Evolutionary conservation across 2,113 vertebrate genomes (phyloP), one percentile per base, ranked within the genome.

Genomic region (Macquaria australasica): DNA sequence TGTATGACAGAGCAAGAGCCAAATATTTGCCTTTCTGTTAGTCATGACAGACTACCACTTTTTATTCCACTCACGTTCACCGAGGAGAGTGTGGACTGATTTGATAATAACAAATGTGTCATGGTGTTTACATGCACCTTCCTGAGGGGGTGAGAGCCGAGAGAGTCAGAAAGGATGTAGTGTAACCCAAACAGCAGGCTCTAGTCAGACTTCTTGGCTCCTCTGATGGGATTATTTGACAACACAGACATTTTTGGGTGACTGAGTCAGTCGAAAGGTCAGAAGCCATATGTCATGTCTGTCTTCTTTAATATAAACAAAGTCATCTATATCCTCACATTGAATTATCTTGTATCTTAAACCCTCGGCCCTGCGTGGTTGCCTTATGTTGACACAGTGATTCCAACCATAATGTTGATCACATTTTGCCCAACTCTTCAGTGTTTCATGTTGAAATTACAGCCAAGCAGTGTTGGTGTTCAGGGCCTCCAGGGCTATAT

Each of bases 101-200:
- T 88, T 85, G 87, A 91, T 91, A 81, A 91, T 82, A 88, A 92
- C 81, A 83, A 89, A 89, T 89, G 89, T 93, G 83, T 91, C 92
- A 91, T 73, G 88, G 84, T 91, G 88, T 93, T 91, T 92, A 91
- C 88, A 91, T 83, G 86, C 73, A 45, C n/a, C 83, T 81, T 88
- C 90, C 83, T 72, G 82, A 71, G 89, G 83, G 84, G n/a, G 37
- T 72, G 83, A 79, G 73, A 75, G 82, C 72, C 9, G 66, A 77
- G 59, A 66, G 81, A 87, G 81, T 75, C 85, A 91, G 84, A 73
- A 81, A 84, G 86, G 83, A 88, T 79, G 84, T 43, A 58, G 74
- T 66, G 74, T 11, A 81, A 78, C 85, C 88, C 83, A 92, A 86
- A 91, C 87, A 90, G 71, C 77, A 79, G 72, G 55, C 88, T 74